Evolutionary conservation across 2,888 invertebrate genomes (phyloP), one percentile per base, ranked within the genome.

Genomic region (Aspidapion aeneum): DNA sequence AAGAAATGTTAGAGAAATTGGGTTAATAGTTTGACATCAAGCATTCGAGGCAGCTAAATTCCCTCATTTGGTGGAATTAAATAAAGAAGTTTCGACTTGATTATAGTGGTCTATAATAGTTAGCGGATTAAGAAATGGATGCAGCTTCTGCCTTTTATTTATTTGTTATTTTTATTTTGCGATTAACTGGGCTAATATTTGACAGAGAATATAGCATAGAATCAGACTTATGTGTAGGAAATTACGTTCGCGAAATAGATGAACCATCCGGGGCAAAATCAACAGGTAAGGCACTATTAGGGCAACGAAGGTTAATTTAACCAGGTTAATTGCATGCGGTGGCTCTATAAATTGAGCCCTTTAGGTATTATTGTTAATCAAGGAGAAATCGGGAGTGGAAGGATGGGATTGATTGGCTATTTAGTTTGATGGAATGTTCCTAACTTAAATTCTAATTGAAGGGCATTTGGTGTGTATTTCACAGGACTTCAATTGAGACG

Each of bases 341-440:
- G 21, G 21, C 54, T 21, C 55, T 49, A 61, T 21, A 64, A 61
- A 64, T 64, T 61, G 58, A 51, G 61, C 61, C 61, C 59, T 61
- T 58, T 55, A 55, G 61, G 19, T 64, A 62, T 64, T 62, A 61
- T 64, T 64, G 51, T 64, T 61, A 58, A 61, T 64, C 61, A 64
- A 64, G 61, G 61, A 61, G 35, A 35, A 35, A 35, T 35, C 35
- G 35, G 35, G 35, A 35, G 35, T 12, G 5, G 12, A 3, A 12
- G 35, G 5, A 12, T 7, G 35, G 35, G 12, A 35, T 35, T 35
- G 35, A 35, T 35, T 35, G 35, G 35, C 35, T 35, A 35, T 35
- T 35, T 35, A 35, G 5, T n/a, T 35, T 35, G 35, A 35, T 12
- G 35, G 35, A 35, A 35, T 35, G 35, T 35, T 35, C n/a, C n/a